A percentile compares a stretch with the other conserved stretches of the same genome.
Conservation (phyloP, 1,140 invertebrate genomes). For the Drosophila orena region DNA sequence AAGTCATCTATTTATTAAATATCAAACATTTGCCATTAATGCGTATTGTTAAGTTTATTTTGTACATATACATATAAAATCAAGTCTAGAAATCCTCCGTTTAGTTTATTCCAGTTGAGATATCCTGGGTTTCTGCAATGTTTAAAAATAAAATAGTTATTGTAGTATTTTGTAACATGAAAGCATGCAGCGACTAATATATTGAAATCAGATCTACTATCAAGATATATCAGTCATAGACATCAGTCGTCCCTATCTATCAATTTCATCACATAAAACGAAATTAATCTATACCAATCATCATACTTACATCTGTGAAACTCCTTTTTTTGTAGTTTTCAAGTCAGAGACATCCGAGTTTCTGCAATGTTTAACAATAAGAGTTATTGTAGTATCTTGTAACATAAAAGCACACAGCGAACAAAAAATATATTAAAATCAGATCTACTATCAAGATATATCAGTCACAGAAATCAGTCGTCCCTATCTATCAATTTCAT, state of each 20-base stretch:
- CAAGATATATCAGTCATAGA: constrained; percentile 53
- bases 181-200: background rate
- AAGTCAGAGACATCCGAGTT: background rate
- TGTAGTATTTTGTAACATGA: background rate
- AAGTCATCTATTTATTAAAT: too few relatives aligned
- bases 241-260: constrained; percentile 54
- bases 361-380: background rate
- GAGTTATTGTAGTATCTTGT: background rate
- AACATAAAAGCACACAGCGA: background rate
- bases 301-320: constrained; percentile 4
- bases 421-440: background rate
- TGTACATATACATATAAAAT: too few relatives aligned
- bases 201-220: constrained; percentile 13
- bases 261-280: constrained; percentile 17
- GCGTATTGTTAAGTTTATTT: too few relatives aligned
- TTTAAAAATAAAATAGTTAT: background rate
- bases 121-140: background rate
- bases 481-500: constrained; percentile 45
- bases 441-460: constrained; percentile 39
- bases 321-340: background rate
- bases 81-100: too few relatives aligned
- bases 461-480: constrained; percentile 54
- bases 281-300: too few relatives aligned
- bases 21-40: too few relatives aligned
- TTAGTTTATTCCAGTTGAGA: background rate